Evolutionary conservation across 2,113 vertebrate species (phyloP).

Genomic region (Amblyopsis rosae): DNA sequence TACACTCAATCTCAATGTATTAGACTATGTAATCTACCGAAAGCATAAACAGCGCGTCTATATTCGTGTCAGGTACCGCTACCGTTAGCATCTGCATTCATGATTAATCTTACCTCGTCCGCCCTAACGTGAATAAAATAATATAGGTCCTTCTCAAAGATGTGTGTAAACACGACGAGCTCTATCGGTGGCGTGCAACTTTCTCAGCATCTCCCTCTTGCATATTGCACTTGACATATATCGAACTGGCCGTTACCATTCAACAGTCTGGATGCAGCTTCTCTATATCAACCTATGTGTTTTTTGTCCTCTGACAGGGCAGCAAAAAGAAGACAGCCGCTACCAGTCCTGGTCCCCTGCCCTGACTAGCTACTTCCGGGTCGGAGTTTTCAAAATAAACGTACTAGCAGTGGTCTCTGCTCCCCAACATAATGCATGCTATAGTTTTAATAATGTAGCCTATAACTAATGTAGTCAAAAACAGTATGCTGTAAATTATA

Average conservation of each 20-base stretch:
- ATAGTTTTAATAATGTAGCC: too few species aligned
- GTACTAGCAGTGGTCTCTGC: background rate
- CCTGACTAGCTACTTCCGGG: constrained; percentile 63
- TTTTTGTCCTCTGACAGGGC: constrained; percentile 34
- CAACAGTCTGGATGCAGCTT: background rate
- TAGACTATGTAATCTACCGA: too few species aligned
- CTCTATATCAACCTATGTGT: background rate
- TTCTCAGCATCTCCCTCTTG: constrained; percentile 29
- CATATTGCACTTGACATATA: background rate
- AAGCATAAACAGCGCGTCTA: too few species aligned
- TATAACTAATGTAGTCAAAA: too few species aligned
- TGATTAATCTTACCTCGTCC: constrained; percentile 44
- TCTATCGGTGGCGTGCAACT: constrained; percentile 22
- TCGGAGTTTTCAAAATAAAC: constrained; percentile 51
- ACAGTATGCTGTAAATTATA: too few species aligned
- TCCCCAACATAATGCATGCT: background rate
- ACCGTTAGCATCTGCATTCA: constrained; percentile 1
- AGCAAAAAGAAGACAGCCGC: constrained; percentile 22
- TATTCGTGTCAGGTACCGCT: too few species aligned
- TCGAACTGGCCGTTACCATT: background rate
- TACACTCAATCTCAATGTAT: too few species aligned
- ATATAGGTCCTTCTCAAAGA: constrained; percentile 31
- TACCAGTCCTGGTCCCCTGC: background rate
- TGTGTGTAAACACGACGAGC: constrained; percentile 25
- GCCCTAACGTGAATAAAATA: constrained; percentile 27